Percentiles rank a stretch among this genome's conserved stretches.
These are phyloP conservation scores for Lithophane socia DNA, from an alignment of 2,888 invertebrate genomes.

Conservation along the genomic window DNA sequence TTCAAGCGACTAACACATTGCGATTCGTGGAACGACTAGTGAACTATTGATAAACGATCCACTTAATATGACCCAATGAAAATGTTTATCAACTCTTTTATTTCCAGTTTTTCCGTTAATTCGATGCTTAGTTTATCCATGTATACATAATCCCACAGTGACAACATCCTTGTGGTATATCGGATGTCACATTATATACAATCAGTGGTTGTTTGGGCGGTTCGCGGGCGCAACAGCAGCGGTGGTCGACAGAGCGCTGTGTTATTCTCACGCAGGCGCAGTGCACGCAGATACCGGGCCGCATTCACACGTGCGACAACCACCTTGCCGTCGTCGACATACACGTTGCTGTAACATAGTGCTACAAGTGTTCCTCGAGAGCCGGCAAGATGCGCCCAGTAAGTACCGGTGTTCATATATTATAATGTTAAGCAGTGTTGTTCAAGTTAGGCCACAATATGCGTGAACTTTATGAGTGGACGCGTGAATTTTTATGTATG, in stretches of 20 bases:
- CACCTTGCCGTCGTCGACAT: constrained; percentile 49
- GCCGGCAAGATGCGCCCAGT: constrained; percentile 84
- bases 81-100: constrained; percentile 50
- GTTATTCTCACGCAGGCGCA: constrained; percentile 74
- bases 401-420: constrained; percentile 79
- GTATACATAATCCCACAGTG: constrained; percentile 38
- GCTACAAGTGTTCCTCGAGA: constrained; percentile 69
- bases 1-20: constrained; percentile 29
- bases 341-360: constrained; percentile 68
- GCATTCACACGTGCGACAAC: constrained; percentile 74
- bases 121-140: constrained; percentile 28
- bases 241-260: constrained; percentile 69
- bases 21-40: not conserved
- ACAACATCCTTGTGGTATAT: constrained; percentile 59
- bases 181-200: constrained; percentile 67
- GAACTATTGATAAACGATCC: constrained; percentile 21
- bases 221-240: constrained; percentile 56
- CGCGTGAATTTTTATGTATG: constrained; percentile 31
- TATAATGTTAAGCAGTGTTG: constrained; percentile 51
- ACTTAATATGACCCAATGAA: constrained; percentile 19
- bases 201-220: constrained; percentile 75
- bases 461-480: constrained; percentile 33
- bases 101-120: constrained; percentile 20
- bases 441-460: constrained; percentile 48
- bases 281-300: constrained; percentile 75